phyloP scores from a whole-genome alignment of 1,140 invertebrate species.

The Varroa destructor region DNA sequence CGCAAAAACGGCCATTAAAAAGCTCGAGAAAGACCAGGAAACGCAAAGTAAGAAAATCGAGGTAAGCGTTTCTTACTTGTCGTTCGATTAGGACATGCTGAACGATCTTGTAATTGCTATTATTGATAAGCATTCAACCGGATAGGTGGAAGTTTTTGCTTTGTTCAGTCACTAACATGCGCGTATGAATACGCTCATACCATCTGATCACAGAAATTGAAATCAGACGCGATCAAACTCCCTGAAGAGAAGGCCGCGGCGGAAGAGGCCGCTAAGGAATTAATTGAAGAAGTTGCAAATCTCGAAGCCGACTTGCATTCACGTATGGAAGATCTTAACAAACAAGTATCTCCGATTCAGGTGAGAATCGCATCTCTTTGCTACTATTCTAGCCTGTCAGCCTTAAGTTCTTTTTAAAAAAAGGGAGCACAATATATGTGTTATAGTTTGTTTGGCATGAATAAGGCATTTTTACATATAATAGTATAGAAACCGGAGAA shows the following conservation, averaged over 20 bases:
- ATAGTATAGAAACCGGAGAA: too few species aligned
- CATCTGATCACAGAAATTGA: neutral
- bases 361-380: neutral
- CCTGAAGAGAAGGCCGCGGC: constrained; percentile 40
- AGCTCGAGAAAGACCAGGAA: constrained; percentile 40
- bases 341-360: constrained; percentile 10
- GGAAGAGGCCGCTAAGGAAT: constrained; percentile 44
- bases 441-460: too few species aligned
- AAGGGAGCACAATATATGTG: neutral
- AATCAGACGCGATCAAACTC: constrained; percentile 30
- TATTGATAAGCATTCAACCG: too few species aligned
- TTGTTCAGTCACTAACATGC: too few species aligned
- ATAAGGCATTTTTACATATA: too few species aligned
- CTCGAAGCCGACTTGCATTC: constrained; percentile 36
- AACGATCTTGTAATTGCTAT: too few species aligned
- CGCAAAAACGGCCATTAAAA: constrained; percentile 40
- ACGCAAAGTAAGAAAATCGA: constrained; percentile 41
- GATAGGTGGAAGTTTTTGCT: too few species aligned
- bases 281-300: constrained; percentile 46
- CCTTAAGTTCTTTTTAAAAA: neutral
- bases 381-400: too few species aligned
- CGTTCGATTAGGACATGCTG: too few species aligned
- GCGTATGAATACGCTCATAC: neutral
- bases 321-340: constrained; percentile 11
- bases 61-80: neutral